These are phyloP conservation scores for Syncerus caffer DNA, from an alignment of 2,797 vertebrate species.

Conservation along the genomic window DNA sequence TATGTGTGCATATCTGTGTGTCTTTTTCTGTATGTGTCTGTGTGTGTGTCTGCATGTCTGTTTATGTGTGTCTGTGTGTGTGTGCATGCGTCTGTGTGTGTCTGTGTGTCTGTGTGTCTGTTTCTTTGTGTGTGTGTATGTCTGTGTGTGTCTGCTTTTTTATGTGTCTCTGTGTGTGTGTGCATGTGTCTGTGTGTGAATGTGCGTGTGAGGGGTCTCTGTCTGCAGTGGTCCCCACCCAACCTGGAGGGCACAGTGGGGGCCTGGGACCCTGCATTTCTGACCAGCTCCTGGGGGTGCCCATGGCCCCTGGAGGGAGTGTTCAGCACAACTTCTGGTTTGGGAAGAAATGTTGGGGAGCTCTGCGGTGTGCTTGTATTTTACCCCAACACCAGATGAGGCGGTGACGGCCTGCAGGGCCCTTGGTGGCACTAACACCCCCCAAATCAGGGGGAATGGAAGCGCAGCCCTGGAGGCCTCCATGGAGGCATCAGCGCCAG, in stretches of 20 bases:
- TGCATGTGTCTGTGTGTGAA: neutral
- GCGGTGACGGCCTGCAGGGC: neutral
- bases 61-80: too few relatives aligned
- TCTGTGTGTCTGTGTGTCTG: rapidly evolving
- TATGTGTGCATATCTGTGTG: neutral
- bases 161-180: neutral
- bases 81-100: too few relatives aligned
- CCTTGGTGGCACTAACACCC: neutral
- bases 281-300: neutral
- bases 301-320: neutral
- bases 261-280: neutral
- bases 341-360: neutral
- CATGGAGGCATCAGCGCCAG: neutral
- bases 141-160: neutral
- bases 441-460: neutral
- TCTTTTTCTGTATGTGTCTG: too few relatives aligned
- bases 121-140: neutral
- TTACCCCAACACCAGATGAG: neutral
- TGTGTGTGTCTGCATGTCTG: neutral
- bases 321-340: neutral
- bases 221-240: neutral
- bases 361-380: rapidly evolving
- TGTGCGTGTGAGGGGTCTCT: neutral
- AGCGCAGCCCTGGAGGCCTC: neutral
- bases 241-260: neutral